phyloP scores from a whole-genome alignment of 1,140 invertebrate species.

The Teleopsis dalmanni region DNA sequence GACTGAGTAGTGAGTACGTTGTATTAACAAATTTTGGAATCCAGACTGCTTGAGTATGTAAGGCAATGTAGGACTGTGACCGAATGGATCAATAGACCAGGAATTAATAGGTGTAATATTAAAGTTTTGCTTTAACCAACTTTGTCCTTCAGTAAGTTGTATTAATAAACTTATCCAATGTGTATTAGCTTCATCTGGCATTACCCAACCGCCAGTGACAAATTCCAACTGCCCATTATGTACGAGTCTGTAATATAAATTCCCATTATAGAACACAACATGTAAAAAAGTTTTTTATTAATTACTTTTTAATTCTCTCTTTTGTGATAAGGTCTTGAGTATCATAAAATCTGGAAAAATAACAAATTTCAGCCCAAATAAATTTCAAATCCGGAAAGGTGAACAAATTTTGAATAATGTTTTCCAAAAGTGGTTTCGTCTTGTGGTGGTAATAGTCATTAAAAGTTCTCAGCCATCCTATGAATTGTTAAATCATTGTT shows the following conservation, averaged over 20 bases:
- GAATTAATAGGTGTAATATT: slow-evolving; percentile 69
- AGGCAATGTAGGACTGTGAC: slow-evolving; percentile 80
- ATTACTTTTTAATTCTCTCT: slow-evolving; percentile 65
- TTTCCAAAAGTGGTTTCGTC: slow-evolving; percentile 83
- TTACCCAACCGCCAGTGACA: slow-evolving; percentile 96
- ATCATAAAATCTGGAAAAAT: slow-evolving; percentile 87
- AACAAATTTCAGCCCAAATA: slow-evolving; percentile 97
- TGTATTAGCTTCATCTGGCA: slow-evolving; percentile 95
- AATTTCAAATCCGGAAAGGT: slow-evolving; percentile 78
- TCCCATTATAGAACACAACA: slow-evolving; percentile 13
- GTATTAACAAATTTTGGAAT: slow-evolving; percentile 81
- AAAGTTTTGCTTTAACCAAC: slow-evolving; percentile 81
- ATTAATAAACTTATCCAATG: slow-evolving; percentile 86
- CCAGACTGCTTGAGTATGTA: slow-evolving; percentile 79
- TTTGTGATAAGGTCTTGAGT: slow-evolving; percentile 62
- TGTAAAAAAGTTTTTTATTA: background rate
- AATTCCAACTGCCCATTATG: slow-evolving; percentile 65
- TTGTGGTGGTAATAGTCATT: slow-evolving; percentile 86
- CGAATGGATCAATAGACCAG: slow-evolving; percentile 97
- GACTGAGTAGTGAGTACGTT: slow-evolving; percentile 90
- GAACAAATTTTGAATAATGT: slow-evolving; percentile 76
- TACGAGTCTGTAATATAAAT: slow-evolving; percentile 47
- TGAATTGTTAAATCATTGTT: no score
- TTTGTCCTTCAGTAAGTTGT: slow-evolving; percentile 89
- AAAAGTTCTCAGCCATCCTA: slow-evolving; percentile 93